Base-by-base conservation (phyloP, 2,113 vertebrate species). In the Astatotilapia flaviijosephi region DNA sequence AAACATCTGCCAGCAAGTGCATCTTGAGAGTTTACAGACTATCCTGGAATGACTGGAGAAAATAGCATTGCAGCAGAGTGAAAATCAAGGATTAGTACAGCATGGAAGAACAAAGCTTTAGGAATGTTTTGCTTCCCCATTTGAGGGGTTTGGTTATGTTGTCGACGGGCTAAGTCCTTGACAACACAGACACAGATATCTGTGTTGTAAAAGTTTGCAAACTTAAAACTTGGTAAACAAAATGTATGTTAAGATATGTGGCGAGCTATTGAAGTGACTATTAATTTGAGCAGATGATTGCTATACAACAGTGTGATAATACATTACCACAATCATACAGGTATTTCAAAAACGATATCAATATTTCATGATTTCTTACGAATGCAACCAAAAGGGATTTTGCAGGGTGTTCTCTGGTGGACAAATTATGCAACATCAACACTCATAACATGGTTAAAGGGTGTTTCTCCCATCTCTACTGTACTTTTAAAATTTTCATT, bases 31-130 rank as follows among this genome's bases (percentile, higher is more conserved):
- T 60, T 80, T 28, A 21, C 6, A 49, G 80, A 37, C 5, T 31
- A 79, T 28, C 9, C 5, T 88, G 56, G 11, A 80, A 60, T 35
- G 33, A 83, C 79, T 62, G 56, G 65, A 90, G 83, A 83, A 62
- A 89, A 86, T 62, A 53, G 33, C 51, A 84, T 35, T 89, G 88
- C 7, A 83, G 80, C 85, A 31, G 28, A 35, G 79, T 89, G 53
- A 89, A 93, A 93, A 87, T 88, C 70, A 83, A 65, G 62, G 60
- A 88, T 93, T 86, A 85, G 86, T 47, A 83, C 80, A 87, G 49
- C 80, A 75, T 40, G 85, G 53, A 47, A 83, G 85, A 90, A 91
- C 58, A 73, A 47, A 86, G 75, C 81, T 86, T 80, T 82, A 28
- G 83, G 28, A 87, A 82, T 65, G 60, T 51, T 88, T 91, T 79